phyloP scores from a whole-genome alignment of 2,113 vertebrate genomes.

The Apeltes quadracus region DNA sequence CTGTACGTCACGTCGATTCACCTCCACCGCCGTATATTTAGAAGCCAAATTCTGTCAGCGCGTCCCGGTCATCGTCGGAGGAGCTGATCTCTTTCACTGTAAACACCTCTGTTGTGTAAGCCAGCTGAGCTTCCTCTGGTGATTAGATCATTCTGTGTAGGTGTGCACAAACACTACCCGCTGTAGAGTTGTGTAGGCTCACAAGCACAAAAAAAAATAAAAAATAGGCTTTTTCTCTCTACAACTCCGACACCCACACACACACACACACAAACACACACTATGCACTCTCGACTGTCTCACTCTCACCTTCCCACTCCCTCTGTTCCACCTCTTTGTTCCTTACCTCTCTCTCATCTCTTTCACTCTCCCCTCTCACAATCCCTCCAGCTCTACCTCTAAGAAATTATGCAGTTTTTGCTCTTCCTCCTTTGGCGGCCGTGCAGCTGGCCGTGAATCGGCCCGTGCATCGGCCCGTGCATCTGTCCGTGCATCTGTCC shows the following conservation, averaged over 20 bases:
- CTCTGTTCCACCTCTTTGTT: conserved; percentile 57
- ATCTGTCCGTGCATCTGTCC: conserved; percentile 87
- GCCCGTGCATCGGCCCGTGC: conserved; percentile 73
- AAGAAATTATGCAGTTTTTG: conserved; percentile 98
- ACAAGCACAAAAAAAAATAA: conserved; percentile 79
- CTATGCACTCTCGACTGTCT: conserved; percentile 52
- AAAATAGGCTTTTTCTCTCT: conserved; percentile 63
- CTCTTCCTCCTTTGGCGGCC: conserved; percentile 95
- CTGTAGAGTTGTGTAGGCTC: conserved; percentile 86
- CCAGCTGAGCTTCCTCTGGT: conserved; percentile 70
- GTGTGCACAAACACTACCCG: conserved; percentile 74
- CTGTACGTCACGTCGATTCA: conserved; percentile 53
- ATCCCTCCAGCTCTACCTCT: conserved; percentile 67
- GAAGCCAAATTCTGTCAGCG: conserved; percentile 44
- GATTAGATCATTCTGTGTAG: conserved; percentile 77
- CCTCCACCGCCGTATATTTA: conserved; percentile 52
- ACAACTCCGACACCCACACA: conserved; percentile 35
- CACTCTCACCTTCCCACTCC: conserved; percentile 70
- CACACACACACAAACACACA: conserved; percentile 26
- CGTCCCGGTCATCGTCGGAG: conserved; percentile 37
- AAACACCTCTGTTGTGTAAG: conserved; percentile 75
- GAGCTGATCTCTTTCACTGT: conserved; percentile 53
- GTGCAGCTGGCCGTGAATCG: conserved; percentile 88
- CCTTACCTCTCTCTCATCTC: conserved; percentile 61
- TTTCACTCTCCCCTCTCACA: conserved; percentile 63